Evolutionary conservation across 2,113 vertebrate species (phyloP).

Genomic region (Onychostoma macrolepis): DNA sequence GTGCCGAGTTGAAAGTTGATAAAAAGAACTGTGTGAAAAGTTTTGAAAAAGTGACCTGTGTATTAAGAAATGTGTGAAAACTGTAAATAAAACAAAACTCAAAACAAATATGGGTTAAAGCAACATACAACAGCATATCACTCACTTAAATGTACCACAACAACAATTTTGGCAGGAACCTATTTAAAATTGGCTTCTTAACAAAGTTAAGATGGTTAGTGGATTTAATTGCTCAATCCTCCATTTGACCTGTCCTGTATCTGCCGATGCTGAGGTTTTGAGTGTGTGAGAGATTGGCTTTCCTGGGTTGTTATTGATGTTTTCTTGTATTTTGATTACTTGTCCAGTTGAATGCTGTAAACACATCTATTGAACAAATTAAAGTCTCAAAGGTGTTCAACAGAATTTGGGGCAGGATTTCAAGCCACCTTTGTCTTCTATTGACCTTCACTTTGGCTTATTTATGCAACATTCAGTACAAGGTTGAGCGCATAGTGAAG

Average conservation of each 20-base stretch:
- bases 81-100: neutral
- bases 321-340: conserved; percentile 46
- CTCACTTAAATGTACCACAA: neutral
- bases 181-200: neutral
- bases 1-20: neutral
- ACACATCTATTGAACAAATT: conserved; percentile 34
- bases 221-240: neutral
- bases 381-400: conserved; percentile 40
- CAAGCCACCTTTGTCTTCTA: conserved; percentile 50
- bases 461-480: conserved; percentile 52
- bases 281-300: conserved; percentile 11
- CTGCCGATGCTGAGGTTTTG: conserved; percentile 1
- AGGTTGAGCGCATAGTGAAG: conserved; percentile 52
- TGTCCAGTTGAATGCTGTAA: conserved; percentile 9
- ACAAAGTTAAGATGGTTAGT: neutral
- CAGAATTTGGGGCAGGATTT: conserved; percentile 47
- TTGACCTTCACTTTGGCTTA: conserved; percentile 52
- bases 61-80: neutral
- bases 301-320: conserved; percentile 34
- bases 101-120: neutral
- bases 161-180: neutral
- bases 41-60: neutral
- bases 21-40: neutral
- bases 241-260: neutral
- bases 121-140: neutral